Evolutionary conservation across 2,888 invertebrate species (phyloP), one percentile per base, ranked within the genome.

Genomic region (Xanthorhoe spadicearia): DNA sequence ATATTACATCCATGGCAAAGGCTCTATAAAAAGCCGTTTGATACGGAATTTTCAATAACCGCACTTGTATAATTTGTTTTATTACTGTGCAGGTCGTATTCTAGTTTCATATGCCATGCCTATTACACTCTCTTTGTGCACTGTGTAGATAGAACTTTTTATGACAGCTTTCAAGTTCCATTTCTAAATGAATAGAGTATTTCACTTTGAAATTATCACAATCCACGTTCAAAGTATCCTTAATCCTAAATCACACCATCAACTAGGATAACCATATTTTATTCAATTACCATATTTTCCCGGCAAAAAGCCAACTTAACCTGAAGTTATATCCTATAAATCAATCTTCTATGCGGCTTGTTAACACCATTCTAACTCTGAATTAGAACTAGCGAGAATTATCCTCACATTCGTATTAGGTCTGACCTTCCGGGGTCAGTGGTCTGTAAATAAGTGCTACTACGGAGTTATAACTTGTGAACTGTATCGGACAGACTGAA

Each of bases 371-470:
- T 69, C 62, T 67, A 68, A 58, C 54, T 46, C 43, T 65, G 51
- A 60, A 65, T 65, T 51, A 65, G 64, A 46, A 50, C 55, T 67
- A 67, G 64, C 64, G 63, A 74, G 50, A 66, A 72, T 50, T 46
- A 46, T 43, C 60, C 52, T 66, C 66, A 58, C 57, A 66, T 66
- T 71, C 68, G 48, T 62, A 68, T 63, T 58, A 61, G 59, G 61
- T 10, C 60, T 61, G 38, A 68, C 56, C 66, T 67, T 64, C 59
- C 61, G 50, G 62, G 63, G 70, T 73, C 62, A 72, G 71, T 73
- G 67, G 76, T 73, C 78, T 71, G 70, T 72, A 73, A 77, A 79
- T 78, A 80, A 77, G 62, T 81, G 74, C 77, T 71, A 73, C 77
- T 78, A 51, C 46, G 32, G 72, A 74, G 76, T 77, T 78, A 80